These are phyloP conservation scores for Rotaria socialis DNA, from an alignment of 2,888 invertebrate species.

Conservation along the genomic window DNA sequence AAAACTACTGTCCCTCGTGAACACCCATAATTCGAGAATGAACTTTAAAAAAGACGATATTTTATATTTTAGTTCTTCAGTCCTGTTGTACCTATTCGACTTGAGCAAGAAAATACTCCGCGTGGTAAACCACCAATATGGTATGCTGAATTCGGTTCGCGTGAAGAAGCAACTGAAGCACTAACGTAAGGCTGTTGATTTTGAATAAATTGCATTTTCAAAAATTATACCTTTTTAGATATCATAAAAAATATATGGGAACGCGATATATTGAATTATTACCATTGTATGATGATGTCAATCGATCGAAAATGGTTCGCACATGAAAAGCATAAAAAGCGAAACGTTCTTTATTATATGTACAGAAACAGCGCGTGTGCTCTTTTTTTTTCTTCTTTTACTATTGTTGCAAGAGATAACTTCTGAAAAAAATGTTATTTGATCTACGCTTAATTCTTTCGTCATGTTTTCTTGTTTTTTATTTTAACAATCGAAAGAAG, in stretches of 20 bases:
- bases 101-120: constrained; percentile 13
- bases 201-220: no score
- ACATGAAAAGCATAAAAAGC: not conserved
- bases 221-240: not conserved
- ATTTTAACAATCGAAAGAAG: not conserved
- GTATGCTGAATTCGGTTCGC: constrained; percentile 28
- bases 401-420: not conserved
- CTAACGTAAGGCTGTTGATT: not conserved
- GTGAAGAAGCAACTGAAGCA: constrained; percentile 35
- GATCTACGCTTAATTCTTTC: not conserved
- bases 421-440: not conserved
- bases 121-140: constrained; percentile 23
- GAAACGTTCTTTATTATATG: not conserved
- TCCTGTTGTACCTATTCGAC: constrained; percentile 31
- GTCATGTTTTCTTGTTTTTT: no score
- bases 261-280: constrained; percentile 29
- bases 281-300: constrained; percentile 8
- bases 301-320: constrained; percentile 34
- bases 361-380: not conserved
- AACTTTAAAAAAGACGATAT: no score
- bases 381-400: not conserved
- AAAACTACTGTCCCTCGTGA: no score
- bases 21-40: no score
- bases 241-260: constrained; percentile 33
- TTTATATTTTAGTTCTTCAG: not conserved